phyloP scores from a whole-genome alignment of 2,797 vertebrate species.

The Pseudochirops corinnae region DNA sequence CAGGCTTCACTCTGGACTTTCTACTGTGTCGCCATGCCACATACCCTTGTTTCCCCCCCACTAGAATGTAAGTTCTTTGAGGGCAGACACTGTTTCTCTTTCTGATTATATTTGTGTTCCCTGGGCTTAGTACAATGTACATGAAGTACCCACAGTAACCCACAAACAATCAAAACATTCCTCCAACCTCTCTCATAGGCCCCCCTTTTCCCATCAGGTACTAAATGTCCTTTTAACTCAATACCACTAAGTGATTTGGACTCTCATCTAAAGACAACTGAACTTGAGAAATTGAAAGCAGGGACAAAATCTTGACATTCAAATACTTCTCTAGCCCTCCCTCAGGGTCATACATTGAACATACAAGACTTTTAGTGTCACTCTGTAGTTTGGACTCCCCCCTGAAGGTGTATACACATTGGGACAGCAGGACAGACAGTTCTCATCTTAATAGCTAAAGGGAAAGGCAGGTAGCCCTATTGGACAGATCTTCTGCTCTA shows the following conservation, averaged over 20 bases:
- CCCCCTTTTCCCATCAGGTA: not conserved
- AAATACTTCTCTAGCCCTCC: not conserved
- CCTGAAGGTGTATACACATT: not conserved
- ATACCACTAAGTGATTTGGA: not conserved
- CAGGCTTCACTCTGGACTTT: not conserved
- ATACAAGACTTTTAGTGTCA: not conserved
- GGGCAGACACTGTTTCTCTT: not conserved
- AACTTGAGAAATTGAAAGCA: not conserved
- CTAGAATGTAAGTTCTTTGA: not conserved
- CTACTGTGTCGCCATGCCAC: not conserved
- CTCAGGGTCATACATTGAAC: not conserved
- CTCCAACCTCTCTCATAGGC: not conserved
- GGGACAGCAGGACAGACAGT: not conserved
- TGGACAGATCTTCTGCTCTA: not conserved
- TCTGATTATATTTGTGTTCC: not conserved
- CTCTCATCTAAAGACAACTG: too few relatives aligned
- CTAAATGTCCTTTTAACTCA: not conserved
- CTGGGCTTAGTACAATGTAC: not conserved
- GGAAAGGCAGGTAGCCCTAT: not conserved
- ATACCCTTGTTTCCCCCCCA: not conserved
- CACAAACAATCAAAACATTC: not conserved
- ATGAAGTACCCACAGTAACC: not conserved
- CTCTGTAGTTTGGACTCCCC: not conserved
- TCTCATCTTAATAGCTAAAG: not conserved
- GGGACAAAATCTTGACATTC: not conserved